Conservation (phyloP, 2,113 vertebrate genomes). For the Antechinus stuartii region DNA sequence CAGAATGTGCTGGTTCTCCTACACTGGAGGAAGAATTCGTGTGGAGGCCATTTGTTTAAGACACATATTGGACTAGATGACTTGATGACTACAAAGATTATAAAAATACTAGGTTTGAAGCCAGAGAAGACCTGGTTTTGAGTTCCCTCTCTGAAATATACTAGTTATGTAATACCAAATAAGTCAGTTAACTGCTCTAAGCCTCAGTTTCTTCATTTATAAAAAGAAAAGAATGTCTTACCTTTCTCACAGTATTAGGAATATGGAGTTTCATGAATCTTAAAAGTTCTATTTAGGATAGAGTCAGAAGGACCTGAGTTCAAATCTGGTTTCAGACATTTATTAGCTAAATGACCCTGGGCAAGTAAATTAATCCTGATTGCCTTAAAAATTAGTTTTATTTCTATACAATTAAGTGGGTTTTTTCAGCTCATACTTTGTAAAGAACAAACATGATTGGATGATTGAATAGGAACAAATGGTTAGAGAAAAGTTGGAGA, state of each 20-base stretch:
- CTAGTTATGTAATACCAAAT: background rate
- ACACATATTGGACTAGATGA: background rate
- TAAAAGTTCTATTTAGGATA: background rate
- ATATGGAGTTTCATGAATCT: background rate
- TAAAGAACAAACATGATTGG: background rate
- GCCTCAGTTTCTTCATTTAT: background rate
- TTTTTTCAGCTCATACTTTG: background rate
- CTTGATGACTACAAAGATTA: background rate
- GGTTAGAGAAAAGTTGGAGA: background rate
- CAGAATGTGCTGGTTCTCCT: background rate
- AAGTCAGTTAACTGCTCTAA: background rate
- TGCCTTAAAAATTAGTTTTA: background rate
- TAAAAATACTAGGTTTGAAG: background rate
- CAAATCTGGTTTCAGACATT: background rate
- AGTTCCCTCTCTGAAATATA: background rate
- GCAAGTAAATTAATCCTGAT: background rate
- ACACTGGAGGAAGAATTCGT: background rate
- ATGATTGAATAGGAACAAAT: background rate
- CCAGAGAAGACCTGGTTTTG: background rate
- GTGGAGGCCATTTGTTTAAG: background rate
- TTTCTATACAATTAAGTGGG: background rate
- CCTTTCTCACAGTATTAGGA: background rate
- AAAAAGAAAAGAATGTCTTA: background rate
- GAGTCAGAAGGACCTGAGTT: background rate
- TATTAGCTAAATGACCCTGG: no score